A percentile compares a stretch with the other conserved stretches of the same genome.
phyloP scores from a whole-genome alignment of 53 echinoderm and acorn worm genomes.

The Paelopatides confundens region DNA sequence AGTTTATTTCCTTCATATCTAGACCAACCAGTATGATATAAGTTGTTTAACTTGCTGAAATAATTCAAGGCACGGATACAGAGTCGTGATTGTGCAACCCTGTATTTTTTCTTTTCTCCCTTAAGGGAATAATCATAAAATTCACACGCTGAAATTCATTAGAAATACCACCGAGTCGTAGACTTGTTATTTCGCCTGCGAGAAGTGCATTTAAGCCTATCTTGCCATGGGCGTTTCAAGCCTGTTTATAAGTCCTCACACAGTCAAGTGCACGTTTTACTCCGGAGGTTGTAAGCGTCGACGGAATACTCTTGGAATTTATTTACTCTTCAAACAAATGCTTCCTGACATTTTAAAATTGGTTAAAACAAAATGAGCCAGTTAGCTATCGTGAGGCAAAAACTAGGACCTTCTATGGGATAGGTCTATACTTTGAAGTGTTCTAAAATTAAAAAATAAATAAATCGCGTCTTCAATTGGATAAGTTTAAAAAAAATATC shows the following conservation, averaged over 20 bases:
- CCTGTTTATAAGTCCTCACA: constrained; percentile 36
- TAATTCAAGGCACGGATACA: constrained; percentile 43
- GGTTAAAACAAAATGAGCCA: constrained; percentile 29
- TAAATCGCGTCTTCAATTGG: not conserved
- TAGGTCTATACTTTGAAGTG: not conserved
- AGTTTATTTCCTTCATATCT: not conserved
- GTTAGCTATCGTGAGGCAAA: not conserved
- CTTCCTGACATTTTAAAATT: constrained; percentile 40
- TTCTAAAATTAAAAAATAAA: not conserved
- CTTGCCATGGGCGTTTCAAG: constrained; percentile 25
- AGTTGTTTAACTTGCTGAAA: constrained; percentile 38
- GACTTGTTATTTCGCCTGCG: constrained; percentile 43
- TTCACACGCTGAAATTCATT: constrained; percentile 45
- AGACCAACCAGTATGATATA: constrained; percentile 38
- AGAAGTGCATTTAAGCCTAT: constrained; percentile 45
- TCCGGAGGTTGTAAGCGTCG: constrained; percentile 35
- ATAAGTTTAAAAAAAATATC: not conserved
- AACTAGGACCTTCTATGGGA: not conserved
- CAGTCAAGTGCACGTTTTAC: constrained; percentile 40
- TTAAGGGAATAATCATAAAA: constrained; percentile 43
- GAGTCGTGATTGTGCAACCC: constrained; percentile 44
- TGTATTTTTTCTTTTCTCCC: constrained; percentile 31
- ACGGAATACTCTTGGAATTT: constrained; percentile 28
- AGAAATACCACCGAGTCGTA: constrained; percentile 38
- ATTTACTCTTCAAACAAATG: constrained; percentile 43